Base-by-base conservation (phyloP, 2,113 vertebrate genomes). In the Egretta garzetta region DNA sequence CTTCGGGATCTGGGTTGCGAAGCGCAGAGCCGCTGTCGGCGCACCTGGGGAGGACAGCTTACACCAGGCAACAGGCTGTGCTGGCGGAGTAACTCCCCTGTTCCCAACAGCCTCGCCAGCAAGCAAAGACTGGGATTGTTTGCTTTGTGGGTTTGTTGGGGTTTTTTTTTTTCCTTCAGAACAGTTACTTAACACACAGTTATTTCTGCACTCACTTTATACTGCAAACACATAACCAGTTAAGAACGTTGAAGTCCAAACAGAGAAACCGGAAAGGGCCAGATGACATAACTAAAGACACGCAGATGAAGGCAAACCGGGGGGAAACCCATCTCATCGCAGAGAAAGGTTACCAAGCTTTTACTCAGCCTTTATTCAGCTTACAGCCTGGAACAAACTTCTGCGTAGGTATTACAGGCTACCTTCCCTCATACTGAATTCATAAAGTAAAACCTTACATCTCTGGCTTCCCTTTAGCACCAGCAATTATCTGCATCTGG, bases 41-140 rank as follows among this genome's bases (percentile, higher is more conserved):
- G 13, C 1, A 6, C 2, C 30, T 12, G 49, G 55, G 32, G 63
- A 74, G 41, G 22, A 49, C 17, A 20, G 32, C 16, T 70, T 12
- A 24, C 28, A 8, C 10, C 2, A 0, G 53, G 64, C 39, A 50
- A 37, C 1, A 8, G 26, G 0, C 24, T 0, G 14, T 21, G 55
- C 43, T 33, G 22, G 18, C 20, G 0, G 11, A 32, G 45, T 1
- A 7, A 24, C 2, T 32, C 64, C 60, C 50, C 63, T 39, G 9
- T 19, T 47, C 52, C 45, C 72, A 62, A 47, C 8, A 79, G 59
- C 52, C 53, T 20, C 20, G 1, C 24, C 27, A 45, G 72, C 27
- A 47, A 62, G 27, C 3, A 1, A n/a, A 49, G 33, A 52, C 0
- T 7, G 9, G 23, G 30, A 58, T 4, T 72, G 37, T 60, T 26